Evolutionary conservation across 2,888 invertebrate species (phyloP).

Genomic region (Agrotis exclamationis): DNA sequence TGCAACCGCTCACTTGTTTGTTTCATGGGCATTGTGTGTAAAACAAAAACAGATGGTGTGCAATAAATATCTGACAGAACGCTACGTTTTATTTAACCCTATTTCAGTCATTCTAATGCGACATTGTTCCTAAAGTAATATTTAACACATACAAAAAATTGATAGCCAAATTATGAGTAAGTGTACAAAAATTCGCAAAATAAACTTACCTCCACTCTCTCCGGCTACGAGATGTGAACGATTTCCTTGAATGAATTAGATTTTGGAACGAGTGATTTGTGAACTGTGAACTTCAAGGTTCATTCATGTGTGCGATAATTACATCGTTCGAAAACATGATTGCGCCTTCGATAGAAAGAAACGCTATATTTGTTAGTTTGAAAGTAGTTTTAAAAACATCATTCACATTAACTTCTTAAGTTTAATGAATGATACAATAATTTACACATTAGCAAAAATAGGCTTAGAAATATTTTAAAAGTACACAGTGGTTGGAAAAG

Average conservation of each 20-base stretch:
- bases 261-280: slow-evolving; percentile 41
- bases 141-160: slow-evolving; percentile 18
- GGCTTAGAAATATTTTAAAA: too few relatives aligned
- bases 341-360: not conserved
- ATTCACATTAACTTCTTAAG: not conserved
- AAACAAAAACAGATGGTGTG: slow-evolving; percentile 71
- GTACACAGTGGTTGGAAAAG: not conserved
- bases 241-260: slow-evolving; percentile 65
- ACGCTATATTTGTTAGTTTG: too few relatives aligned
- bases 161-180: slow-evolving; percentile 21
- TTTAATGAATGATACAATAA: not conserved
- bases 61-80: slow-evolving; percentile 34
- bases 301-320: slow-evolving; percentile 41
- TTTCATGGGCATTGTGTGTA: slow-evolving; percentile 69
- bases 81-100: not conserved
- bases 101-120: not conserved
- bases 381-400: not conserved
- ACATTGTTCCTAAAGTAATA: not conserved
- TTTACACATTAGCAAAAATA: too few relatives aligned
- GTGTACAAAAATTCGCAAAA: slow-evolving; percentile 60
- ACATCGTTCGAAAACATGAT: slow-evolving; percentile 46
- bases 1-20: slow-evolving; percentile 65
- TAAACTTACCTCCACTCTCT: slow-evolving; percentile 73
- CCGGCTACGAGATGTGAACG: slow-evolving; percentile 59
- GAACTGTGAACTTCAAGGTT: slow-evolving; percentile 22